Evolutionary conservation across 1,140 invertebrate genomes (phyloP), one percentile per base, ranked within the genome.

Genomic region (Eubasilissa regina): DNA sequence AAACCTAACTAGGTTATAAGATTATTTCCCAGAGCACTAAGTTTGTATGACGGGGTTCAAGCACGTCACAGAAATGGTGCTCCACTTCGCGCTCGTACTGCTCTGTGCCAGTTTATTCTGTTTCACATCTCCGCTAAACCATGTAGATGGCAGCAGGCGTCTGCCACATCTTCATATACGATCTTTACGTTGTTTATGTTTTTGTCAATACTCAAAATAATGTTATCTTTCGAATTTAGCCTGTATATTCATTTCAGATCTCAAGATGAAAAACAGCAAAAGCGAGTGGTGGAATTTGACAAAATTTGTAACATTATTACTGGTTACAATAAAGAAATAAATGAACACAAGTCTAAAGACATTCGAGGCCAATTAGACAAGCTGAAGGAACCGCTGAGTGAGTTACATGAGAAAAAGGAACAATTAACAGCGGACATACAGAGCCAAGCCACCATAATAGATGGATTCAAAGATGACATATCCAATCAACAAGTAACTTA

Each of bases 401-500:
- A 89, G 68, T 84, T 91, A 7, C 89, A 91, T 82, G 88, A 91
- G n/a, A 86, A 91, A 48, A 89, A 90, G 73, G 89, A 91, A 66
- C 83, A 87, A 58, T 86, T 89, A 6, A 84, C 85, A 80, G 74
- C 72, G 3, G 86, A 88, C 11, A 84, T 87, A n/a, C 84, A 87
- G 75, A 83, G 82, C 0, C 84, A 87, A 7, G 87, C 85, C 45
- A 89, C 85, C 81, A 87, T 85, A 84, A 88, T 87, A 15, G 89
- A 91, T 47, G 86, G 85, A 9, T 85, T 95, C 0, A 93, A 93
- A 80, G 91, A 92, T 77, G 92, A 95, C 78, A 87, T 95, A 0
- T 86, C 88, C 0, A 93, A 91, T 80, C 93, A 96, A 84, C 90
- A 94, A 86, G 91, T 93, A 60, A 25, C n/a, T n/a, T n/a, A n/a